Evolutionary conservation across 2,888 invertebrate species (phyloP), one percentile per base, ranked within the genome.

Genomic region (Plemyria rubiginata): DNA sequence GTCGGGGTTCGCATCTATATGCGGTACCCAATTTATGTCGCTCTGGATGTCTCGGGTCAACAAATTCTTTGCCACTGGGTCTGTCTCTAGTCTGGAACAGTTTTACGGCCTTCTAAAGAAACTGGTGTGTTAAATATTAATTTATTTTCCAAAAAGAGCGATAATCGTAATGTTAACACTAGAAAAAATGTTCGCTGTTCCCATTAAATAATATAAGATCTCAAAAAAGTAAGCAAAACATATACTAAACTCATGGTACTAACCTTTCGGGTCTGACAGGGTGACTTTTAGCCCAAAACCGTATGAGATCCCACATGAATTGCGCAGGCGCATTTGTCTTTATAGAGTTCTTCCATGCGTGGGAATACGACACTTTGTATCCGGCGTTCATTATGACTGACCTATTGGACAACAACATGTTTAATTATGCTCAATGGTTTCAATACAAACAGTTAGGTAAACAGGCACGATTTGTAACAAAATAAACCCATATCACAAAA

Each of bases 321-420:
- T 92, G 86, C 43, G 95, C 88, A 0, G 99, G 98, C 3, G 99
- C 99, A 81, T 97, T 94, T 0, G 99, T 99, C 90, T 99, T 99
- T 22, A 99, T 92, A 0, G 98, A 98, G 70, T 95, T 95, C 80
- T 96, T 97, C 68, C 95, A 94, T 60, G 97, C 96, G 90, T 99
- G 99, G 0, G 99, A 98, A 76, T 95, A 96, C 0, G 99, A 99
- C 2, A 99, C 99, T 74, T 95, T 93, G 86, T 97, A 98, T 0
- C 99, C 99, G 0, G 96, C 97, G 87, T 98, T 97, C 61, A 98
- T 84, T 54, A 99, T 87, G 0, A 98, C 98, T 0, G 99, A 99
- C 73, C 99, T 97, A 81, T n/a, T 81, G 4, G 22, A 45, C 16
- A 9, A 45, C n/a, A 45, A 45, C 3, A 0, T 16, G 16, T 45